Evolutionary conservation across 2,888 invertebrate genomes (phyloP), one percentile per base, ranked within the genome.

Genomic region (Lepidonotus clava): DNA sequence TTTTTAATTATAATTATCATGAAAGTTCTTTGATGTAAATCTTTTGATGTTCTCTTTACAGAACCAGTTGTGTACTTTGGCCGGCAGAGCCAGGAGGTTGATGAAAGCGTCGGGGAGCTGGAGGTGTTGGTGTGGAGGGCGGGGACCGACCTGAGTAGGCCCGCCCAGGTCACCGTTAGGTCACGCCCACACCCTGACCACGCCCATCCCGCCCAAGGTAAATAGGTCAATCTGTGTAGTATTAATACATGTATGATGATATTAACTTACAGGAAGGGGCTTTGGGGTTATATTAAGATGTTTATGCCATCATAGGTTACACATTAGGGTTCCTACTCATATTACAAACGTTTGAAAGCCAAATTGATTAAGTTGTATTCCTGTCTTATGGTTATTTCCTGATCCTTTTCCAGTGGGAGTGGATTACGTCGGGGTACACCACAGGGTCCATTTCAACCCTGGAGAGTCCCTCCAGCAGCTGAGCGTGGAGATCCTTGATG

Each of bases 41-140:
- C n/a, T n/a, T n/a, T 21, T 21, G 14, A 51, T 51, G 51, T 51
- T 51, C 21, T 51, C 11, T 51, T 90, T 91, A 84, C 91, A 94
- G 94, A 92, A 53, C 93, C 94, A 2, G 90, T 90, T n/a, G 91
- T 94, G 87, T 93, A 92, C 90, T 93, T 94, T 88, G 93, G 91
- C 46, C 90, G 91, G 40, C 85, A 90, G 0, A 89, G 89, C 40
- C 93, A 93, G 86, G 80, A 87, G 18, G 92, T 94, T 14, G 94
- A 94, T 87, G 94, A 94, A 90, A 92, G 92, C 88, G 92, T 90
- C 40, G 92, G 92, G 5, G 90, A 90, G 51, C 87, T 93, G 46
- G 92, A 93, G 89, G 91, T 94, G 5, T 90, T 90, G 38, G 91
- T 94, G 2, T 91, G 91, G 91, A 91, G 94, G 51, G 91, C 92